A percentile compares a stretch with the other conserved stretches of the same genome.
These are phyloP conservation scores for Oxytorus armatus DNA, from an alignment of 2,888 invertebrate species.

Conservation along the genomic window DNA sequence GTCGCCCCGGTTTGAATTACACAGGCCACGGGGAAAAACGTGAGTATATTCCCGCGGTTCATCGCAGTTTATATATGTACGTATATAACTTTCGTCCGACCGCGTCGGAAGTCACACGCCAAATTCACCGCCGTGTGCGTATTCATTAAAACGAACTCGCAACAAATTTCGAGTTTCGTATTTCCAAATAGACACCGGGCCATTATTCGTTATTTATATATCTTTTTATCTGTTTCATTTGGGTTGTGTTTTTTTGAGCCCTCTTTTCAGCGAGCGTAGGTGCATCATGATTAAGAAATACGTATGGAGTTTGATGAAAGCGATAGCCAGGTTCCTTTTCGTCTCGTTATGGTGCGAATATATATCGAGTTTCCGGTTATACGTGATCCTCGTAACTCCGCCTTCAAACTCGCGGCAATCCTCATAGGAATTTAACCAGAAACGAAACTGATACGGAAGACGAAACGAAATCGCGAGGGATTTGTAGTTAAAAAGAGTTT, in stretches of 20 bases:
- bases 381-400: neutral
- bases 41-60: neutral
- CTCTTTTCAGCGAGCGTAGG: no score
- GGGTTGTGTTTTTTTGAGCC: neutral
- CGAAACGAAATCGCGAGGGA: neutral
- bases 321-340: neutral
- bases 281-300: no score
- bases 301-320: no score
- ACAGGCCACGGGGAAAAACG: conserved; percentile 26
- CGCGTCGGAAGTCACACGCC: conserved; percentile 36
- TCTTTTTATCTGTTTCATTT: neutral
- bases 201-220: conserved; percentile 13
- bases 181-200: conserved; percentile 4
- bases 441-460: neutral
- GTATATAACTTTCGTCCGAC: conserved; percentile 24
- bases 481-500: neutral
- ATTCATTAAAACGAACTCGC: conserved; percentile 47
- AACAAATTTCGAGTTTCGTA: conserved; percentile 22
- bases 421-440: neutral
- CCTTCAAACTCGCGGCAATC: neutral
- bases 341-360: conserved; percentile 29
- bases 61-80: conserved; percentile 31
- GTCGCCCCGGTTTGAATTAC: conserved; percentile 37
- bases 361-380: conserved; percentile 26
- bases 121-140: conserved; percentile 31